These are phyloP conservation scores for Chironomus riparius DNA, from an alignment of 2,888 invertebrate species.

Conservation along the genomic window DNA sequence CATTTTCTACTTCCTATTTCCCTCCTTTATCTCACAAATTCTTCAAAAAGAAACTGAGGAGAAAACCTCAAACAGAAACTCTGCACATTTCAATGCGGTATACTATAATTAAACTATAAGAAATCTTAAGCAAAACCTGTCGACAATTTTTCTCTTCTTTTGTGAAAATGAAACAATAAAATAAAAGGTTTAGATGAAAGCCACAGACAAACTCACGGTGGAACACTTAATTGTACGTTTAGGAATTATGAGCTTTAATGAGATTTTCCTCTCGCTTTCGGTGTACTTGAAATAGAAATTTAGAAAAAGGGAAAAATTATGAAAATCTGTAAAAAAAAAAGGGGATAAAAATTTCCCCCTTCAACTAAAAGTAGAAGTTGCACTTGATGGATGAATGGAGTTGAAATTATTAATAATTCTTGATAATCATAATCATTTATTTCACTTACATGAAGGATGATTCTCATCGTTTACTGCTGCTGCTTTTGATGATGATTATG, in stretches of 20 bases:
- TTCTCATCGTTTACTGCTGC: too few relatives aligned
- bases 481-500: too few relatives aligned
- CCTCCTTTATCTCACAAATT: too few relatives aligned
- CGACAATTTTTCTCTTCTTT: not conserved
- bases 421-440: too few relatives aligned
- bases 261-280: not conserved
- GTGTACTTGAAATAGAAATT: not conserved
- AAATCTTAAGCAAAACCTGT: not conserved
- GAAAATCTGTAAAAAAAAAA: not conserved
- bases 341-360: too few relatives aligned
- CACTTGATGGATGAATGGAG: too few relatives aligned
- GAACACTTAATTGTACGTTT: constrained; percentile 3
- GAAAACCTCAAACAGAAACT: not conserved
- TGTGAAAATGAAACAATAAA: not conserved
- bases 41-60: too few relatives aligned
- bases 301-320: not conserved
- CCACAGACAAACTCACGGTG: not conserved
- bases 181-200: not conserved
- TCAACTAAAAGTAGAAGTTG: too few relatives aligned
- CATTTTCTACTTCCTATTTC: not conserved
- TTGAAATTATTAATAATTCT: too few relatives aligned
- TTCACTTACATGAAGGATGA: too few relatives aligned
- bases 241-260: constrained; percentile 8
- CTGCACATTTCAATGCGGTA: constrained; percentile 9
- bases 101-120: not conserved